Conservation (phyloP, 2,797 vertebrate species). For the Sebastes vulpes region DNA sequence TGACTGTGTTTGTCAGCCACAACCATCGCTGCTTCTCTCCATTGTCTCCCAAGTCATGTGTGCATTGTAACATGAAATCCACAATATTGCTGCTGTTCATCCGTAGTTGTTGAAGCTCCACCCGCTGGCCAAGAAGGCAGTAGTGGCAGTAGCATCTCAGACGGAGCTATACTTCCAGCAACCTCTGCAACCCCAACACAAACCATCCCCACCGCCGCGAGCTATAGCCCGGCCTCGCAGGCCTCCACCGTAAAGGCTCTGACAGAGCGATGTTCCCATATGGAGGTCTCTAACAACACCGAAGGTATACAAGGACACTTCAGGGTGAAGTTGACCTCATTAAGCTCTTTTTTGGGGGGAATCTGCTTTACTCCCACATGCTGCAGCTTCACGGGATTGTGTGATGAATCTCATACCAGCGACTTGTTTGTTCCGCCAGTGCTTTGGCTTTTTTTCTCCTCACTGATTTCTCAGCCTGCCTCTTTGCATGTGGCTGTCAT, state of each 20-base stretch:
- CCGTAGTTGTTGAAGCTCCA: constrained; percentile 77
- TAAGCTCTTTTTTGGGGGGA: neutral
- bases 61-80: neutral
- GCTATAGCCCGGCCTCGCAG: constrained; percentile 79
- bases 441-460: neutral
- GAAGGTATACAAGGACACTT: constrained; percentile 88
- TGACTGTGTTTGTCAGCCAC: neutral
- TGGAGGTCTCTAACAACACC: constrained; percentile 85
- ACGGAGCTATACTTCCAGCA: constrained; percentile 80
- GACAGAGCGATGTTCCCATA: constrained; percentile 84
- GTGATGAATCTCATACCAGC: neutral
- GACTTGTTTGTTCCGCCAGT: neutral
- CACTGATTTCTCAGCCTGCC: neutral
- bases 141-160: constrained; percentile 74
- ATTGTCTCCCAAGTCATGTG: neutral
- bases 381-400: constrained; percentile 3
- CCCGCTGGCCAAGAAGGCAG: constrained; percentile 86
- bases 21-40: neutral
- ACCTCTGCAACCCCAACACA: constrained; percentile 80
- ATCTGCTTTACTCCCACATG: constrained; percentile 8
- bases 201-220: constrained; percentile 76
- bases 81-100: constrained; percentile 54
- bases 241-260: constrained; percentile 80
- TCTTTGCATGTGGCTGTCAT: constrained; percentile 44
- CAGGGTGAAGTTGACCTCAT: neutral